phyloP scores from a whole-genome alignment of 2,797 vertebrate genomes.

The Menidia menidia region DNA sequence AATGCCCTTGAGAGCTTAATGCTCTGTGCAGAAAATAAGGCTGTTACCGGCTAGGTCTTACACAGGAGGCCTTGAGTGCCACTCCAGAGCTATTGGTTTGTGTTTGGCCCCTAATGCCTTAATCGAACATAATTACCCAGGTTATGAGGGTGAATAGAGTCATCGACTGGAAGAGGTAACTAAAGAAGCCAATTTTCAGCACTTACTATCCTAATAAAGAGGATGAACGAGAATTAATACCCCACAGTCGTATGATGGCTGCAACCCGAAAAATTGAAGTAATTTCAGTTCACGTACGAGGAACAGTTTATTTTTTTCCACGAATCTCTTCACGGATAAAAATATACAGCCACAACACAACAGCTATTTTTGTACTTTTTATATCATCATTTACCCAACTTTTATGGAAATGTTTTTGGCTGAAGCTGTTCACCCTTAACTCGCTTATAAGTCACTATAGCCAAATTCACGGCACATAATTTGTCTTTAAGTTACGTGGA shows the following conservation, averaged over 20 bases:
- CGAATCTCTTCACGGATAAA: not conserved
- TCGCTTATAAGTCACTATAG: too few species aligned
- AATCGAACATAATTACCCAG: conserved; percentile 70
- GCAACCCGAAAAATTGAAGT: not conserved
- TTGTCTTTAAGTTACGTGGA: too few species aligned
- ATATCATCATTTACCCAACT: not conserved
- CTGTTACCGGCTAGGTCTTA: conserved; percentile 52
- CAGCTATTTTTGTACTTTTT: not conserved
- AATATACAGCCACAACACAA: not conserved
- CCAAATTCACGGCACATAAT: too few species aligned
- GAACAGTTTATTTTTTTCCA: not conserved
- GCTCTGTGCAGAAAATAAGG: conserved; percentile 58
- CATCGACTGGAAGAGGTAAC: conserved; percentile 64
- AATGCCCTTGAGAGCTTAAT: conserved; percentile 45
- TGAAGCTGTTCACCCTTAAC: too few species aligned
- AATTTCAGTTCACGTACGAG: not conserved
- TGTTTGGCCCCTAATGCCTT: conserved; percentile 63
- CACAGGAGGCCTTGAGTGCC: conserved; percentile 61
- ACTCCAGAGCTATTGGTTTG: conserved; percentile 59
- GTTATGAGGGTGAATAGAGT: conserved; percentile 51
- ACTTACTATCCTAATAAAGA: conserved; percentile 37
- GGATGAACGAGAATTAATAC: conserved; percentile 11
- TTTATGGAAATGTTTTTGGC: too few species aligned
- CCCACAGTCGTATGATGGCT: not conserved
- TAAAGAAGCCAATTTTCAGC: conserved; percentile 50